A percentile compares a stretch with the other conserved stretches of the same genome.
Evolutionary conservation across 2,113 vertebrate genomes (phyloP).

Genomic region (Thalassoma bifasciatum): DNA sequence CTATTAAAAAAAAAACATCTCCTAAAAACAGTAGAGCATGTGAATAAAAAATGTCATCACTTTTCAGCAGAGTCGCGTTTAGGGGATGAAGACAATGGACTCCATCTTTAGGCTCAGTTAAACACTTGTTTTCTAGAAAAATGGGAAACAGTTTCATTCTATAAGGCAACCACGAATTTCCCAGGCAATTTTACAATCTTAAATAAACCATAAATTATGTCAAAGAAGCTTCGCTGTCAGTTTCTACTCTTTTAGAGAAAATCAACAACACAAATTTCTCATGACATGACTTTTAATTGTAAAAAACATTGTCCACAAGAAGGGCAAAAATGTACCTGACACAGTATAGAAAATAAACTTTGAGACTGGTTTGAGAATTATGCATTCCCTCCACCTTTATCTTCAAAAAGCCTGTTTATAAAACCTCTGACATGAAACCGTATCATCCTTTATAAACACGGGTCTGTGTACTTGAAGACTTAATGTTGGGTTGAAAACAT

Average conservation of each 20-base stretch:
- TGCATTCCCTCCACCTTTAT: slow-evolving; percentile 12
- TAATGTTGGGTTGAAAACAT: background rate
- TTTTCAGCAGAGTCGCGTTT: background rate
- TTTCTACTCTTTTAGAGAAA: background rate
- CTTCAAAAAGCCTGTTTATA: background rate
- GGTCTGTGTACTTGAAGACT: background rate
- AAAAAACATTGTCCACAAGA: slow-evolving; percentile 49
- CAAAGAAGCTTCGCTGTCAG: background rate
- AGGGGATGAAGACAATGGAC: background rate
- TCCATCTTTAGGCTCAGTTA: background rate
- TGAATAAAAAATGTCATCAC: too few relatives aligned
- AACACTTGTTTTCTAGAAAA: too few relatives aligned
- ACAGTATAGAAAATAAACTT: slow-evolving; percentile 11
- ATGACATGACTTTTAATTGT: slow-evolving; percentile 57
- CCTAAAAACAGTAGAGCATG: too few relatives aligned
- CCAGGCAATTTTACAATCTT: too few relatives aligned
- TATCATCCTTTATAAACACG: background rate
- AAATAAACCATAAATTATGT: too few relatives aligned
- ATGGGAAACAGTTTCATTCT: too few relatives aligned
- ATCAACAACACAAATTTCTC: slow-evolving; percentile 5
- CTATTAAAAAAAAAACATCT: too few relatives aligned
- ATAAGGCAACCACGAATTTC: too few relatives aligned
- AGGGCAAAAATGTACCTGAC: slow-evolving; percentile 19
- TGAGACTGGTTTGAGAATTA: slow-evolving; percentile 23
- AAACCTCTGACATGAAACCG: slow-evolving; percentile 16